These are phyloP conservation scores for Oncorhynchus clarkii DNA, from an alignment of 2,113 vertebrate species.

Conservation along the genomic window DNA sequence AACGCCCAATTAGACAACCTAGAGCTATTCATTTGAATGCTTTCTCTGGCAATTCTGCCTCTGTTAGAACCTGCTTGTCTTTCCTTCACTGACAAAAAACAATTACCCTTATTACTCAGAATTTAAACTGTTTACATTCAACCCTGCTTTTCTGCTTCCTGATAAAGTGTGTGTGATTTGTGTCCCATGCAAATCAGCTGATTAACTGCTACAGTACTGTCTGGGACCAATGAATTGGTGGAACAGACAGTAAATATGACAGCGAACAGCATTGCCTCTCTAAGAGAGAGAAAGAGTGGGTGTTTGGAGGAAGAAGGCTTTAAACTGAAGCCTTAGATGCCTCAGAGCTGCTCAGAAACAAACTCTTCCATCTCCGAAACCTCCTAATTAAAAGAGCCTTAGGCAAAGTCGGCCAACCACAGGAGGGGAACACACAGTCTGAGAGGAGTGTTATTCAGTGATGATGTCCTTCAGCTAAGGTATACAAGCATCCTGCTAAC, in stretches of 20 bases:
- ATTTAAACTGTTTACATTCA: slow-evolving; percentile 19
- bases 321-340: neutral
- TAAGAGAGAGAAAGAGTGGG: neutral
- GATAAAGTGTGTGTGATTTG: neutral
- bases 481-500: slow-evolving; percentile 53
- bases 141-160: slow-evolving; percentile 10
- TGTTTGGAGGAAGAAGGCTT: slow-evolving; percentile 3
- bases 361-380: slow-evolving; percentile 33
- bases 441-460: slow-evolving; percentile 44
- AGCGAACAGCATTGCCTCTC: slow-evolving; percentile 11
- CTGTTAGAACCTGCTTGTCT: slow-evolving; percentile 34
- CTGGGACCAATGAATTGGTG: slow-evolving; percentile 19
- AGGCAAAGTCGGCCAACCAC: slow-evolving; percentile 42
- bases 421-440: slow-evolving; percentile 32
- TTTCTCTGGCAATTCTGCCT: neutral
- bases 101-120: slow-evolving; percentile 23
- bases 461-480: slow-evolving; percentile 40
- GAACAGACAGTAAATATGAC: slow-evolving; percentile 14
- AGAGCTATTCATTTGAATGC: slow-evolving; percentile 25
- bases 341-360: slow-evolving; percentile 30
- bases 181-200: slow-evolving; percentile 19
- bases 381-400: slow-evolving; percentile 46
- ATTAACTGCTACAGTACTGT: slow-evolving; percentile 19
- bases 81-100: slow-evolving; percentile 41
- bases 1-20: slow-evolving; percentile 31